Evolutionary conservation across 2,113 vertebrate genomes (phyloP).

Genomic region (Nymphicus hollandicus): DNA sequence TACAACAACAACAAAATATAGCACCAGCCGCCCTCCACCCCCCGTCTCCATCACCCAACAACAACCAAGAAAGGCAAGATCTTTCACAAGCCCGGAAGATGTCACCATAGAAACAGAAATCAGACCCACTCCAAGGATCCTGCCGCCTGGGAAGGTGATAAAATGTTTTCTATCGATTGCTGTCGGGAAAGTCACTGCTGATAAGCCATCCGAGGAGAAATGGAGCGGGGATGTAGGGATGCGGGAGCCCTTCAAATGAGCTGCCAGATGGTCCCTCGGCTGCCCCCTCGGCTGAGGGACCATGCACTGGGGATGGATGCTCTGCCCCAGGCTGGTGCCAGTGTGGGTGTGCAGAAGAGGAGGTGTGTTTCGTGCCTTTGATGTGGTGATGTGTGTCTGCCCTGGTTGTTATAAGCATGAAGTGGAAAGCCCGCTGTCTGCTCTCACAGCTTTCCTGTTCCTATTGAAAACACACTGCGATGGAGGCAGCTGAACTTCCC

Average conservation of each 20-base stretch:
- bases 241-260: conserved; percentile 9
- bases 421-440: background rate
- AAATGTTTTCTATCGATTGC: conserved; percentile 80
- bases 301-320: background rate
- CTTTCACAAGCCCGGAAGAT: conserved; percentile 65
- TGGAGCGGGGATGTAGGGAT: background rate
- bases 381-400: background rate
- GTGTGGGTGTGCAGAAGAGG: background rate
- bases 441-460: background rate
- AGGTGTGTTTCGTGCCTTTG: background rate
- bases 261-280: background rate
- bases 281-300: background rate
- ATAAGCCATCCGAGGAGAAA: conserved; percentile 65
- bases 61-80: conserved; percentile 62
- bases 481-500: background rate
- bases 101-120: conserved; percentile 79
- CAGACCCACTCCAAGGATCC: conserved; percentile 67
- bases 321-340: background rate
- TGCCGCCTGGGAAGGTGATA: conserved; percentile 77
- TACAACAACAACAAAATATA: conserved; percentile 23
- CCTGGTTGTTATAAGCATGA: background rate
- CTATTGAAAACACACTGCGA: accelerated
- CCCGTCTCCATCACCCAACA: background rate
- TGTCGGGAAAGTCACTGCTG: conserved; percentile 73
- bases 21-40: background rate